These are phyloP conservation scores for Corvus moneduloides DNA, from an alignment of 2,113 vertebrate genomes.

Conservation along the genomic window DNA sequence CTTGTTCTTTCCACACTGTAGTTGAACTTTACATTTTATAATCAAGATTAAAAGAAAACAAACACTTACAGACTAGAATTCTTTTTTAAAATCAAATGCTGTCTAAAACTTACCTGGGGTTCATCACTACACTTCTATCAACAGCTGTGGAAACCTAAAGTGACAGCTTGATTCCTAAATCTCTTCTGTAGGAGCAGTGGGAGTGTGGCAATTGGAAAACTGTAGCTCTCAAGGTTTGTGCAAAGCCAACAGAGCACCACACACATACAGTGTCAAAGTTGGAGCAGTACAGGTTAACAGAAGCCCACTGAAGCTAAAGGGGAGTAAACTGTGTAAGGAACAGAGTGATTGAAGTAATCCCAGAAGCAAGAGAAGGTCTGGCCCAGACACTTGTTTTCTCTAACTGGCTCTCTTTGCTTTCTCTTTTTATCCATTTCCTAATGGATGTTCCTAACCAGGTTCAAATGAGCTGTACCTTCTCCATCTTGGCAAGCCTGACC, in stretches of 20 bases:
- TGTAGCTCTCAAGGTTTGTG: background rate
- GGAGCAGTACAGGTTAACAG: background rate
- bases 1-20: background rate
- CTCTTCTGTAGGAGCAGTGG: background rate
- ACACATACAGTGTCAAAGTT: rapidly evolving
- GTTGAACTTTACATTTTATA: background rate
- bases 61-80: background rate
- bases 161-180: background rate
- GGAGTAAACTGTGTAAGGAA: background rate
- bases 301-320: background rate
- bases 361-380: background rate
- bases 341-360: background rate
- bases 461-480: background rate
- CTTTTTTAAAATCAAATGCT: background rate
- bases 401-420: background rate
- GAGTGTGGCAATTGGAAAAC: background rate
- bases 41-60: background rate
- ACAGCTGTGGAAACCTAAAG: background rate
- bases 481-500: background rate
- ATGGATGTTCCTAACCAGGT: background rate
- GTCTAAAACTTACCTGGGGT: background rate
- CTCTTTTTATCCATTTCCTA: background rate
- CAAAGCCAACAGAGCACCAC: background rate
- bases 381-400: background rate
- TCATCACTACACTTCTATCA: background rate